These are phyloP conservation scores for Blastomussa wellsi DNA, from an alignment of 92 coral and sea anemone genomes.

Conservation along the genomic window DNA sequence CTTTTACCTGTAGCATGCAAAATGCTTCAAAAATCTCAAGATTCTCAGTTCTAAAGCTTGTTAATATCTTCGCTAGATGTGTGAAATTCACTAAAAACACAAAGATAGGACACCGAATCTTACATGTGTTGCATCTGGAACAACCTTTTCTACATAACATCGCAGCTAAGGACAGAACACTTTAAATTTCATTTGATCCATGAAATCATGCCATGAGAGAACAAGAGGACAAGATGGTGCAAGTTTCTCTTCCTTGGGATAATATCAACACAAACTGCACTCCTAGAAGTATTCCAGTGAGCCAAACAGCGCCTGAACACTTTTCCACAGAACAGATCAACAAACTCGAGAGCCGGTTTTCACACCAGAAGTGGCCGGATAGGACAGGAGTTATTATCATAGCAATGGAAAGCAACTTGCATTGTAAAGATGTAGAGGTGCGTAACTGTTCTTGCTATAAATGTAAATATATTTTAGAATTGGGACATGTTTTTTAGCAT, in stretches of 20 bases:
- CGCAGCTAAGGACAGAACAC: slow-evolving; percentile 25
- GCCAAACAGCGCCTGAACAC: slow-evolving; percentile 70
- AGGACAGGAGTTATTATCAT: slow-evolving; percentile 65
- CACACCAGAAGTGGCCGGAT: slow-evolving; percentile 87
- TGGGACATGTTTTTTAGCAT: neutral
- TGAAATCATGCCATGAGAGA: slow-evolving; percentile 33
- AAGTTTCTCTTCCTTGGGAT: slow-evolving; percentile 54
- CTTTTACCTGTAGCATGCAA: slow-evolving; percentile 11
- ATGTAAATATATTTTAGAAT: neutral
- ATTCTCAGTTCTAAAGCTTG: slow-evolving; percentile 9
- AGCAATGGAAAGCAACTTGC: slow-evolving; percentile 82
- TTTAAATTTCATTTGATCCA: slow-evolving; percentile 4
- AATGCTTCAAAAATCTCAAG: slow-evolving; percentile 28
- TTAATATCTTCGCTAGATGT: neutral
- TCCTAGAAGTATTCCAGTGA: slow-evolving; percentile 49
- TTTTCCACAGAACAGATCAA: slow-evolving; percentile 78
- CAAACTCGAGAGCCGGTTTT: slow-evolving; percentile 78
- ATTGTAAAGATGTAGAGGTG: slow-evolving; percentile 72
- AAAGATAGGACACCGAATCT: neutral
- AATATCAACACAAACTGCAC: neutral
- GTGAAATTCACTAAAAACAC: neutral
- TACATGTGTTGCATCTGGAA: neutral
- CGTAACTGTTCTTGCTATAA: neutral
- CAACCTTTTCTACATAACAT: slow-evolving; percentile 22
- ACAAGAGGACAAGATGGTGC: slow-evolving; percentile 60